Percentiles rank a stretch among this genome's conserved stretches.
Evolutionary conservation across 2,888 invertebrate genomes (phyloP).

Genomic region (Hermodice carunculata): DNA sequence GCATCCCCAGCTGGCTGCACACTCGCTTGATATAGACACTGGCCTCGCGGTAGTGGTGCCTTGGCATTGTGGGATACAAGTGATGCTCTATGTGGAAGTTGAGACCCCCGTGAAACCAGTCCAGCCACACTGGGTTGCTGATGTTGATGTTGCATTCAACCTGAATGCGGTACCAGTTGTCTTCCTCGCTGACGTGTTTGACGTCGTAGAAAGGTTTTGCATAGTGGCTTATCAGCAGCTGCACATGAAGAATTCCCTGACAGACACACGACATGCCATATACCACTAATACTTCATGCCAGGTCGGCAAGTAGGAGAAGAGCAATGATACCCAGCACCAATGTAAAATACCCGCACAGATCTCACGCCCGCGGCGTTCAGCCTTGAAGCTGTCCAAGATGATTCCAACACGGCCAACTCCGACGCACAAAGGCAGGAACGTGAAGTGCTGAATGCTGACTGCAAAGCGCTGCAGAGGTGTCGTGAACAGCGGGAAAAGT

Average conservation of each 20-base stretch:
- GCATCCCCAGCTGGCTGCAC: slow-evolving; percentile 31
- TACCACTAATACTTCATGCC: slow-evolving; percentile 26
- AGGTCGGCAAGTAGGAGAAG: slow-evolving; percentile 28
- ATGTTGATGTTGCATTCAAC: slow-evolving; percentile 34
- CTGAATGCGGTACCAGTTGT: slow-evolving; percentile 28
- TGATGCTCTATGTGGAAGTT: slow-evolving; percentile 40
- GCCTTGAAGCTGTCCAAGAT: slow-evolving; percentile 23
- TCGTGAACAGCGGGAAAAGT: slow-evolving; percentile 32
- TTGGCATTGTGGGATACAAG: slow-evolving; percentile 28
- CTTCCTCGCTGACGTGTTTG: slow-evolving; percentile 18
- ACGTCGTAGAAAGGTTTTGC: slow-evolving; percentile 24
- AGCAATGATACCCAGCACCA: slow-evolving; percentile 31
- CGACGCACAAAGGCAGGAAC: slow-evolving; percentile 30
- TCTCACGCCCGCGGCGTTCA: slow-evolving; percentile 31
- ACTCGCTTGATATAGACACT: slow-evolving; percentile 20
- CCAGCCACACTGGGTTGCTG: slow-evolving; percentile 20
- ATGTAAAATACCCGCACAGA: slow-evolving; percentile 19
- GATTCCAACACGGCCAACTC: slow-evolving; percentile 28
- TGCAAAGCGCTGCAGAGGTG: slow-evolving; percentile 17
- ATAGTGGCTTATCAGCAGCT: slow-evolving; percentile 36
- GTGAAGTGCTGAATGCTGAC: slow-evolving; percentile 36
- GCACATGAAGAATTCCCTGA: slow-evolving; percentile 35
- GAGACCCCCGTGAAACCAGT: slow-evolving; percentile 39
- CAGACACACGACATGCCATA: slow-evolving; percentile 23
- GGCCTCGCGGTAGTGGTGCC: slow-evolving; percentile 24